Conservation (phyloP, 1,140 invertebrate species). For the Drosophila rhopaloa region DNA sequence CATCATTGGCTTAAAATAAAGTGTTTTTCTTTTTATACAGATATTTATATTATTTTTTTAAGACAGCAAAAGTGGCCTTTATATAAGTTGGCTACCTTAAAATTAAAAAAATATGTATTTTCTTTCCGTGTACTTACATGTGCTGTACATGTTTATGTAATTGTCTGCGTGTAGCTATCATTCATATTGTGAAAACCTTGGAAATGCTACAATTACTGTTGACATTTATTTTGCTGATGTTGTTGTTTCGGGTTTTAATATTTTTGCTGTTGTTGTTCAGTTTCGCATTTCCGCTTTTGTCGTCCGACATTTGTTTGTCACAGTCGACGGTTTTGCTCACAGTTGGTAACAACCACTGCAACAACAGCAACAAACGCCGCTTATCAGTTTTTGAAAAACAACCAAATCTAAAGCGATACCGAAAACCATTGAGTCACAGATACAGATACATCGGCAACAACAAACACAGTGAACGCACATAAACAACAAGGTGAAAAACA, state of each 20-base stretch:
- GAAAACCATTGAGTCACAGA: conserved; percentile 51
- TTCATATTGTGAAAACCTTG: conserved; percentile 82
- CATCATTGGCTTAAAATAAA: no score
- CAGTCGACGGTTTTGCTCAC: conserved; percentile 59
- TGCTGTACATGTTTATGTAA: conserved; percentile 28
- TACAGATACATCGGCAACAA: conserved; percentile 23
- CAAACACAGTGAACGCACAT: not conserved
- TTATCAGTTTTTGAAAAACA: conserved; percentile 60
- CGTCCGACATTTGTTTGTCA: conserved; percentile 71
- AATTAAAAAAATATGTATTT: not conserved
- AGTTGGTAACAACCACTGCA: conserved; percentile 61
- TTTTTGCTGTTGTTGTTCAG: conserved; percentile 37
- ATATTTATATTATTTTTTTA: no score
- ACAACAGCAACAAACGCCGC: conserved; percentile 19
- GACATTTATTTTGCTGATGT: conserved; percentile 60
- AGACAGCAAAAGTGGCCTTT: no score
- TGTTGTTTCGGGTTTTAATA: conserved; percentile 30
- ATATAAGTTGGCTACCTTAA: not conserved
- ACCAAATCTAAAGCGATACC: conserved; percentile 53
- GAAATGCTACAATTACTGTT: conserved; percentile 79
- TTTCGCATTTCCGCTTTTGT: conserved; percentile 78
- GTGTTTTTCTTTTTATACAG: no score
- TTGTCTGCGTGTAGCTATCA: conserved; percentile 50
- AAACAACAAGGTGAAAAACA: conserved; percentile 72
- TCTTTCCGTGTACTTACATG: conserved; percentile 9